Evolutionary conservation across 2,888 invertebrate genomes (phyloP).

Genomic region (Papilio elwesi): DNA sequence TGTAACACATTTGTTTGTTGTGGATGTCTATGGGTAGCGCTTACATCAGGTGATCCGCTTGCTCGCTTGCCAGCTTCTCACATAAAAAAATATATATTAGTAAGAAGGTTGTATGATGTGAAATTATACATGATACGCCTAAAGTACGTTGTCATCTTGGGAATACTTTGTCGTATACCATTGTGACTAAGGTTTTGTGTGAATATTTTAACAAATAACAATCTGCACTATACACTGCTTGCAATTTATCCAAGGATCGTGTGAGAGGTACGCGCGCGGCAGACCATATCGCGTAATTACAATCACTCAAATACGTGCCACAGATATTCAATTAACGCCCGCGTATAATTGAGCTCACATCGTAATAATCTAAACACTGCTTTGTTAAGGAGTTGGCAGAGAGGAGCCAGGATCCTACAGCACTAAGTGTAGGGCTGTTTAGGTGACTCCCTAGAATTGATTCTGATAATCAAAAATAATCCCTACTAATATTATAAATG

Average conservation of each 20-base stretch:
- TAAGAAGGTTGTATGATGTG: too few species aligned
- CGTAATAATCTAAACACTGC: constrained; percentile 1
- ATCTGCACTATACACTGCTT: not conserved
- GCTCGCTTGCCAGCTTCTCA: too few species aligned
- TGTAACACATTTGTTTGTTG: too few species aligned
- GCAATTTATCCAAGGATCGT: constrained; percentile 11
- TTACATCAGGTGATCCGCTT: too few species aligned
- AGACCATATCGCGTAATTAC: constrained; percentile 20
- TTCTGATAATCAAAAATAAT: too few species aligned
- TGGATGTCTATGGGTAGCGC: too few species aligned
- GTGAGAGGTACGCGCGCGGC: not conserved
- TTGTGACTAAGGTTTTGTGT: not conserved
- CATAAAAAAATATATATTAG: too few species aligned
- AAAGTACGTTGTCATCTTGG: not conserved
- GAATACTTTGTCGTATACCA: not conserved
- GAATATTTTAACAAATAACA: not conserved
- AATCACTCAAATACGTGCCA: constrained; percentile 27
- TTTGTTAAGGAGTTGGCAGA: not conserved
- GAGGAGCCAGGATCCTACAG: not conserved
- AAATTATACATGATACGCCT: too few species aligned
- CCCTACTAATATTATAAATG: too few species aligned
- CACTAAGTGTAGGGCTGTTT: too few species aligned
- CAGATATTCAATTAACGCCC: constrained; percentile 24
- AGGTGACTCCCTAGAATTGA: too few species aligned
- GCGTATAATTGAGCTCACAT: not conserved